Percentiles rank a stretch among this genome's conserved stretches.
phyloP scores from a whole-genome alignment of 2,888 invertebrate genomes.

The Drosophila macrothrix region DNA sequence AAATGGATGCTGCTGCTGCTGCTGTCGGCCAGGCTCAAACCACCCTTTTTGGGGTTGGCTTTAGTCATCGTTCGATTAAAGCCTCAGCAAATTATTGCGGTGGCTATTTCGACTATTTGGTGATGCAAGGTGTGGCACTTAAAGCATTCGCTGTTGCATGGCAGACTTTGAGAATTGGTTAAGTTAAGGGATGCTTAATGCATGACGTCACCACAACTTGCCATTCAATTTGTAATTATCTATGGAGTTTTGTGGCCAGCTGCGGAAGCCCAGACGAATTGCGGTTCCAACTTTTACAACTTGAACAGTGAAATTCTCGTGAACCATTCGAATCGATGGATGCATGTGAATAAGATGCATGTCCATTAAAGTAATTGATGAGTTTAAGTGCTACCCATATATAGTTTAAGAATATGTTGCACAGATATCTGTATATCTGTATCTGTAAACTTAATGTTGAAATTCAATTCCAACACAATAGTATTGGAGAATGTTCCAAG shows the following conservation, averaged over 20 bases:
- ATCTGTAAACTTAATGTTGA: neutral
- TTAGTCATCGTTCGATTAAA: constrained; percentile 36
- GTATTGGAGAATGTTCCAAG: too few relatives aligned
- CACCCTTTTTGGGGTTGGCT: constrained; percentile 19
- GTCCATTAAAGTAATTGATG: neutral
- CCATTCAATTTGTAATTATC: constrained; percentile 34
- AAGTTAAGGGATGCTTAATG: constrained; percentile 35
- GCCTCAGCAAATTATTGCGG: constrained; percentile 32
- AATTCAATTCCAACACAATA: too few relatives aligned
- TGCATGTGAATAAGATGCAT: neutral
- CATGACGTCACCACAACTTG: constrained; percentile 32
- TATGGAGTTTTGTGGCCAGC: constrained; percentile 8
- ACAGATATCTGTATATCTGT: neutral
- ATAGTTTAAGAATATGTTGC: neutral
- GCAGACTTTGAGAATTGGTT: constrained; percentile 6
- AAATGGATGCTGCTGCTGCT: constrained; percentile 22
- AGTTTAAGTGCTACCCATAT: neutral
- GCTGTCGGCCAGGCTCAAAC: constrained; percentile 1
- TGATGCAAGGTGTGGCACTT: constrained; percentile 34
- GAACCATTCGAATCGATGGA: constrained; percentile 18
- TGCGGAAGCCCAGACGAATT: constrained; percentile 28
- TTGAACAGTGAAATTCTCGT: constrained; percentile 11
- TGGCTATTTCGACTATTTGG: constrained; percentile 7
- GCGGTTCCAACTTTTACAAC: constrained; percentile 22
- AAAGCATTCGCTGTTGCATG: constrained; percentile 28